A percentile compares a stretch with the other conserved stretches of the same genome.
Conservation (phyloP, 92 coral and sea anemone genomes). For the Epizoanthus ramosus region DNA sequence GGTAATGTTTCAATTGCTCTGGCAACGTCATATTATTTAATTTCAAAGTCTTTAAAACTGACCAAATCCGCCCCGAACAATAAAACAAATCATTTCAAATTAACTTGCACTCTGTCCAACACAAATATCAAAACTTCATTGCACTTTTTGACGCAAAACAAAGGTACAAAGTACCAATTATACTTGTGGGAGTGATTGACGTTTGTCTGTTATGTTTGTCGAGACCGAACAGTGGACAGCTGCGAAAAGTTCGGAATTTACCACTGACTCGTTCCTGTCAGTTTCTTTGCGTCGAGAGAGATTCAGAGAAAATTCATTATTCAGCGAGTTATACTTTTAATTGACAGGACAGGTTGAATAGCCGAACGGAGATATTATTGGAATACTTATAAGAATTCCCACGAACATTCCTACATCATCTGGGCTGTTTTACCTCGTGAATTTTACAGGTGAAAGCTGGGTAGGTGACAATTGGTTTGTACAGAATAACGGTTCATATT, state of each 20-base stretch:
- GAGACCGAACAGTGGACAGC: not conserved
- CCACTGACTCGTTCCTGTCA: not conserved
- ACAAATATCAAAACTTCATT: too few species aligned
- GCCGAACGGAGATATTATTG: not conserved
- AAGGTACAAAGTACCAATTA: too few species aligned
- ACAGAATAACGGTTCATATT: not conserved
- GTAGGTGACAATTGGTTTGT: slow-evolving; percentile 4
- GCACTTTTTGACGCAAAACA: too few species aligned
- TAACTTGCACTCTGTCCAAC: too few species aligned
- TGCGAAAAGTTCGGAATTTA: not conserved
- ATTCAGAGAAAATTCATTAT: not conserved
- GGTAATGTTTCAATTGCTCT: too few species aligned
- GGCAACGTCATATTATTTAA: too few species aligned
- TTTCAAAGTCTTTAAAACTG: too few species aligned
- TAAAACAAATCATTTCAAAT: too few species aligned
- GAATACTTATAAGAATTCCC: slow-evolving; percentile 5
- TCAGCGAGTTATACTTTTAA: not conserved
- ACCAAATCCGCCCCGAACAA: too few species aligned
- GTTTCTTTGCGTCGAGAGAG: not conserved
- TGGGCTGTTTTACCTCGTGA: not conserved
- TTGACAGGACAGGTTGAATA: not conserved
- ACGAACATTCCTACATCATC: slow-evolving; percentile 1
- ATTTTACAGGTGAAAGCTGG: not conserved
- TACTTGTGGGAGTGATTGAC: not conserved
- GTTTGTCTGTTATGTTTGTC: slow-evolving; percentile 1